Conservation (phyloP, 1,140 invertebrate species). For the Achroia grisella region DNA sequence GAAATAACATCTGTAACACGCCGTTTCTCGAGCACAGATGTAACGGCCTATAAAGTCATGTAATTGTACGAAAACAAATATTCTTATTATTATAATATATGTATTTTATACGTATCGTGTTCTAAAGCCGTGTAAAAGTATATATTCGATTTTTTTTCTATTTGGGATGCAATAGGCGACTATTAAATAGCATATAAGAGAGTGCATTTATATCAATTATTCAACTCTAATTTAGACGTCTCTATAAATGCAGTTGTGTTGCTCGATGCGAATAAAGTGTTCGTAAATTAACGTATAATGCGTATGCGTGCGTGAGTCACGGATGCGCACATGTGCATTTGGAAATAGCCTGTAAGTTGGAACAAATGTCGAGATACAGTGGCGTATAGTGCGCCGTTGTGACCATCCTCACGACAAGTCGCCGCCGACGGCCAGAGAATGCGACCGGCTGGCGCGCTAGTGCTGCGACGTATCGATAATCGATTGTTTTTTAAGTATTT, state of each 20-base stretch:
- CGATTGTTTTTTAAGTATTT: too few species aligned
- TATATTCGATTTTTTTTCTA: too few species aligned
- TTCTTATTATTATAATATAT: too few species aligned
- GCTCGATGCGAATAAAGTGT: too few species aligned
- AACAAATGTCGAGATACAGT: conserved; percentile 53
- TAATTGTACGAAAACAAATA: too few species aligned
- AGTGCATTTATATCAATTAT: conserved; percentile 26
- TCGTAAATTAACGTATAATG: conserved; percentile 14
- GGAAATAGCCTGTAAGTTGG: conserved; percentile 57
- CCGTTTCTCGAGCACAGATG: too few species aligned
- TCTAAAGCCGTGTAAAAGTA: too few species aligned
- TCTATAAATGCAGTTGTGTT: conserved; percentile 17
- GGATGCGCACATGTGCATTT: conserved; percentile 54
- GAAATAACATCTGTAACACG: too few species aligned
- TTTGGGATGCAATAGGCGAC: too few species aligned
- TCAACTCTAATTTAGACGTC: conserved; percentile 24
- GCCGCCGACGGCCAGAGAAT: conserved; percentile 46
- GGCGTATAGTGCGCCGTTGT: conserved; percentile 18
- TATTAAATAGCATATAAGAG: too few species aligned
- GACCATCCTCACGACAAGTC: conserved; percentile 37
- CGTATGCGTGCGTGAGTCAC: conserved; percentile 58
- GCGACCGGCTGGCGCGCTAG: conserved; percentile 58
- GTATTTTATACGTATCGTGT: too few species aligned
- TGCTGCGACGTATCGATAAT: conserved; percentile 49
- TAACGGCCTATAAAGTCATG: too few species aligned